Evolutionary conservation across 2,797 vertebrate genomes (phyloP), one percentile per base, ranked within the genome.

Genomic region (Anabacerthia variegaticeps): DNA sequence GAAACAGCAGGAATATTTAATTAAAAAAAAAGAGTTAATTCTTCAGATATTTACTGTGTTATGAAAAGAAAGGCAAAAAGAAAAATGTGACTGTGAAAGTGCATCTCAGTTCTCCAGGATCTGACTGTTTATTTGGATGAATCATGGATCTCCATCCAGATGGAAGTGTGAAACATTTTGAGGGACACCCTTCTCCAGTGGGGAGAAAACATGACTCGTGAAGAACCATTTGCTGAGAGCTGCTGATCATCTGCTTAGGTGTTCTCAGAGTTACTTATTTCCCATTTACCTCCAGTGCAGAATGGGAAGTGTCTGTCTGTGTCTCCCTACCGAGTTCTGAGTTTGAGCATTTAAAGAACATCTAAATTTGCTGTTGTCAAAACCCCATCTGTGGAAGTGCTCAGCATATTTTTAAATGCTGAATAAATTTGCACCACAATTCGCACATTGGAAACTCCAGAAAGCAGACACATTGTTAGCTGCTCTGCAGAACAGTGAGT

Each of bases 341-440:
- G 85, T 85, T 78, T 94, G 82, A 96, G 78, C 77, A 72, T 75
- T 85, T 92, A 89, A 96, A 75, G 91, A 89, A 75, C 72, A 78
- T 78, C 78, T 95, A 94, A 88, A 94, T 96, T 90, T 93, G 68
- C 84, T 94, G 75, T 74, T 96, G 92, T 92, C 95, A 96, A 90
- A 96, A 93, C 28, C 74, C 88, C 88, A 94, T 96, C 95, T 95
- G 90, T 81, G 71, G 71, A 91, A 89, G 65, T 36, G 61, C 74
- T 96, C 19, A 7, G 52, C 39, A 10, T 93, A 58, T 88, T 92
- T 95, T 94, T 43, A 92, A 95, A 88, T 43, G 59, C 83, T 59
- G 83, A 90, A 95, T 95, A 96, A 62, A 96, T 95, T 94, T 90
- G 59, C 92, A 89, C 85, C 52, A 14, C 14, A 72, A 95, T 82